Evolutionary conservation across 2,888 invertebrate species (phyloP), one percentile per base, ranked within the genome.

Genomic region (Drosophila picticornis): DNA sequence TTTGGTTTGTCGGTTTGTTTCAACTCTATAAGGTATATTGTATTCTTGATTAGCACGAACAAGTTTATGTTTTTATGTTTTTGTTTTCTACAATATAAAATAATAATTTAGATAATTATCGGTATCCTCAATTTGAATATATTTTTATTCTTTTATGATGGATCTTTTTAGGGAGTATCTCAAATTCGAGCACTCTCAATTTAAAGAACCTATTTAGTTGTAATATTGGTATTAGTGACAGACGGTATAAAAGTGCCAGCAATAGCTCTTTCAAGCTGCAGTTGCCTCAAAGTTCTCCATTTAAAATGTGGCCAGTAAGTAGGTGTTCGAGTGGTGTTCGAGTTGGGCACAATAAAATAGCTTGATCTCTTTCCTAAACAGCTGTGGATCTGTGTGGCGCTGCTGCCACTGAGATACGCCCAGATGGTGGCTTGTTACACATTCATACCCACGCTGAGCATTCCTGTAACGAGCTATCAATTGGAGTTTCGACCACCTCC

Each of bases 241-340:
- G 51, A n/a, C 6, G 43, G 55, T 84, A 84, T 84, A 87, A 82
- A 84, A 84, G 80, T 40, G 48, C n/a, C 34, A 9, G 40, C 25
- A 11, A 22, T 16, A 31, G 46, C 16, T 10, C 19, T 9, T 7
- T 4, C 31, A 13, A 9, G 57, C 40, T 31, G 71, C 73, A 84
- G 84, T 89, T 58, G 16, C 19, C 27, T 40, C 9, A 50, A 4
- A 38, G 53, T 36, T 29, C 25, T 40, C 25, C 46, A 27, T 34
- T 31, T n/a, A 19, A 36, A 1, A 88, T 88, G 83, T 69, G 81
- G 53, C 13, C 56, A 48, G 69, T 81, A 61, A 83, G 80, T 77
- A 46, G 38, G 57, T 32, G 34, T 32, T 22, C 4, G 19, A 29
- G 27, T 56, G 16, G 5, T 38, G 13, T 22, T 36, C 31, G 13